Evolutionary conservation across 2,888 invertebrate species (phyloP).

Genomic region (Busseola fusca): DNA sequence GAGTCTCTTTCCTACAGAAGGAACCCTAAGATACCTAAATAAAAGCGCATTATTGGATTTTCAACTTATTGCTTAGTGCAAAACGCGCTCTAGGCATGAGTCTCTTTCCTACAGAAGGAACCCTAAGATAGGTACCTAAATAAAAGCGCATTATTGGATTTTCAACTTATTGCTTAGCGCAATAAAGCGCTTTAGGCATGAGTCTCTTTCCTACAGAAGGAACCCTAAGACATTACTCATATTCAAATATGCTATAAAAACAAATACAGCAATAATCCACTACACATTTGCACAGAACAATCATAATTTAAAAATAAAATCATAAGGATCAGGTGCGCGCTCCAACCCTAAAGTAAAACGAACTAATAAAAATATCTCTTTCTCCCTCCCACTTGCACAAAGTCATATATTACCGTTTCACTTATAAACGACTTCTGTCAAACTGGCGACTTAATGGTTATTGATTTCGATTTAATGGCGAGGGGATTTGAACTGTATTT

Average conservation of each 20-base stretch:
- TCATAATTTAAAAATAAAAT: slow-evolving; percentile 84
- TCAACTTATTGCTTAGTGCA: background rate
- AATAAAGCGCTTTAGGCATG: no score
- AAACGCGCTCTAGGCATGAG: background rate
- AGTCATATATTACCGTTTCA: slow-evolving; percentile 67
- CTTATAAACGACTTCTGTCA: slow-evolving; percentile 81
- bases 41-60: background rate
- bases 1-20: background rate
- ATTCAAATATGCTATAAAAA: slow-evolving; percentile 46
- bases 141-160: background rate
- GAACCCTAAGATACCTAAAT: slow-evolving; percentile 1
- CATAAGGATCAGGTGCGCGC: slow-evolving; percentile 83
- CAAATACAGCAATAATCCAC: slow-evolving; percentile 54
- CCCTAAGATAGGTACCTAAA: background rate
- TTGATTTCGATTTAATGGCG: slow-evolving; percentile 77
- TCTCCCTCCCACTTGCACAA: slow-evolving; percentile 70
- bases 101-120: background rate
- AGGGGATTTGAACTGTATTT: slow-evolving; percentile 70
- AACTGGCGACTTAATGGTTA: slow-evolving; percentile 85
- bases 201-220: background rate
- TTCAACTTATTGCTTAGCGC: background rate
- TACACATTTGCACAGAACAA: slow-evolving; percentile 61
- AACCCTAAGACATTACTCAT: slow-evolving; percentile 23
- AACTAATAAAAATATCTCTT: slow-evolving; percentile 67
- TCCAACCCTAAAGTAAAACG: slow-evolving; percentile 77